Base-by-base conservation (phyloP, 2,888 invertebrate species). In the Agonopterix arenella region DNA sequence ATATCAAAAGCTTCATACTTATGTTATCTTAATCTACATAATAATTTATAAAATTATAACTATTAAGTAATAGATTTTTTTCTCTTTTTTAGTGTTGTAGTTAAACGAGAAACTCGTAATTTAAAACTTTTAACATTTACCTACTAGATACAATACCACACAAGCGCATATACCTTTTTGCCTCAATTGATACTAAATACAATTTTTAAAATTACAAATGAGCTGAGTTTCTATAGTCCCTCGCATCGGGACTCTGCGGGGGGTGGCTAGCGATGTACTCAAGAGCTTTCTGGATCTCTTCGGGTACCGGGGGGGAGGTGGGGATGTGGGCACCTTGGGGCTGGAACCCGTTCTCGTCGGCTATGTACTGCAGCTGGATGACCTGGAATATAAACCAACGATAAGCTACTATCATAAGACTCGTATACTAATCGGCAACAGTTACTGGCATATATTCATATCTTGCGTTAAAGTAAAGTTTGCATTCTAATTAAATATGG, bases 291-390 rank as follows among this genome's bases (percentile, higher is more conserved):
- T 92, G 91, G 52, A 94, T 94, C 48, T 92, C 93, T 57, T 84
- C 90, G 44, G 94, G 94, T 42, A 93, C 90, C 54, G 94, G 93
- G 10, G 94, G 94, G 2, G 93, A 81, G 1, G 91, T 92, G 2
- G 92, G 92, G 2, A 92, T 68, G 68, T 92, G 92, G n/a, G 90
- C 84, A 0, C 92, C 91, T 65, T 89, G 90, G 0, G 93, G 92
- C 70, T 93, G 92, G 81, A 93, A 93, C n/a, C 93, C 93, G 60
- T 93, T 93, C 68, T 94, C 93, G 65, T 94, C 94, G 5, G 94
- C 93, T 51, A 91, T 71, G 68, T 94, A 94, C 45, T 91, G 90
- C 44, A 94, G 70, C 54, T 91, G 90, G 57, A 93, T 92, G 13
- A 91, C 79, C 74, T 91, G 81, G 11, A 66, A 62, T 50, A 48